These are phyloP conservation scores for Kryptolebias marmoratus DNA, from an alignment of 2,113 vertebrate genomes.

Conservation along the genomic window DNA sequence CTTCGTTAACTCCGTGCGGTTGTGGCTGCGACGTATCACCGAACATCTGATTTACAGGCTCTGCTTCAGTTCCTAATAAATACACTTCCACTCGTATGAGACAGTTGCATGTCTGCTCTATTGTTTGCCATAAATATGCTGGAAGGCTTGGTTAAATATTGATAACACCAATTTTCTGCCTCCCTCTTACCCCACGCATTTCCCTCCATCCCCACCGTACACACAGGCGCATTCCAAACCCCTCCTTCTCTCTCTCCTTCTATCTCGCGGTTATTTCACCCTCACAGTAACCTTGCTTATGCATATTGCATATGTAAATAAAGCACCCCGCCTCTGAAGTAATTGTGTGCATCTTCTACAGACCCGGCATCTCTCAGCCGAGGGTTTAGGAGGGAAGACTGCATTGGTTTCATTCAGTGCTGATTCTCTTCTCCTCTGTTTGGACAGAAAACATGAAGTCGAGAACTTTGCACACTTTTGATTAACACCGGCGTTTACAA, in stretches of 20 bases:
- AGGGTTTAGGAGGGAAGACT: conserved; percentile 44
- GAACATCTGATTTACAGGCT: conserved; percentile 71
- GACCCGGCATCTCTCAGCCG: conserved; percentile 79
- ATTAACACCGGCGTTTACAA: conserved; percentile 8
- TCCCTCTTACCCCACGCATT: conserved; percentile 37
- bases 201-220: conserved; percentile 42
- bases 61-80: conserved; percentile 71
- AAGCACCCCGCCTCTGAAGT: conserved; percentile 88
- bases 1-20: conserved; percentile 11
- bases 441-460: conserved; percentile 18
- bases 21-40: conserved; percentile 53
- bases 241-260: conserved; percentile 66
- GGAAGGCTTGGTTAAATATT: conserved; percentile 82
- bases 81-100: conserved; percentile 76
- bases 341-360: conserved; percentile 94
- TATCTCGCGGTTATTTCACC: conserved; percentile 78
- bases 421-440: conserved; percentile 25
- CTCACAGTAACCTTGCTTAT: conserved; percentile 82
- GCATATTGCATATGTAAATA: conserved; percentile 88
- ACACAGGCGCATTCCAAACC: conserved; percentile 45
- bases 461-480: conserved; percentile 8
- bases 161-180: conserved; percentile 78
- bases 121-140: conserved; percentile 82
- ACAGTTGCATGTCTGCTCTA: conserved; percentile 78
- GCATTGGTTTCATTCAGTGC: conserved; percentile 54